A percentile compares a stretch with the other conserved stretches of the same genome.
These are phyloP conservation scores for Martes martes DNA, from an alignment of 2,113 vertebrate species.

Conservation along the genomic window DNA sequence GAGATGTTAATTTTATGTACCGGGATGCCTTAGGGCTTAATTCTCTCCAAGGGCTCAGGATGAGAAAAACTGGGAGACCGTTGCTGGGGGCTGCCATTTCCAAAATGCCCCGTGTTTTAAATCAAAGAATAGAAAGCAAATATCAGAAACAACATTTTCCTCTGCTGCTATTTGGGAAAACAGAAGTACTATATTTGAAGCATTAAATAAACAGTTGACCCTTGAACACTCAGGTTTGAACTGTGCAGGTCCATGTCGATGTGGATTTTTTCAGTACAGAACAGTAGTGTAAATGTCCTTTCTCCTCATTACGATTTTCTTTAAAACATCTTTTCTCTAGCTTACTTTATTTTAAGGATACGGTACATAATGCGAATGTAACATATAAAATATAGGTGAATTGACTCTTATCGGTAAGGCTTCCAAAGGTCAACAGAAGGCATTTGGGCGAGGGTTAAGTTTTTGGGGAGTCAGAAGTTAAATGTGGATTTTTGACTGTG, in stretches of 20 bases:
- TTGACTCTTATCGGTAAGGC: background rate
- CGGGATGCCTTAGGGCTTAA: background rate
- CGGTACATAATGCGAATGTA: background rate
- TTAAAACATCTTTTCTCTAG: background rate
- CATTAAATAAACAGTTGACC: background rate
- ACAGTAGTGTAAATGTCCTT: background rate
- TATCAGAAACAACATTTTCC: background rate
- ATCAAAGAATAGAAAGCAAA: background rate
- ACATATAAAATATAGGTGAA: background rate
- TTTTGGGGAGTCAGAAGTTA: background rate
- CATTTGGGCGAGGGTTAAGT: background rate
- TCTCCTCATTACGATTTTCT: background rate
- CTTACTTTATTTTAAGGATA: background rate
- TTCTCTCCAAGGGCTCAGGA: background rate
- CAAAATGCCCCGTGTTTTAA: background rate
- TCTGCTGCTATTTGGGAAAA: background rate
- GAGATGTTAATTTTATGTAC: fast-evolving
- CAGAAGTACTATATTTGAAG: background rate
- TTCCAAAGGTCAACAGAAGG: background rate
- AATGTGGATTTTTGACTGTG: background rate
- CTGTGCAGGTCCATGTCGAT: background rate
- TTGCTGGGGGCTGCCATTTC: background rate
- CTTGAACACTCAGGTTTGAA: background rate
- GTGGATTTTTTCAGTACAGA: background rate
- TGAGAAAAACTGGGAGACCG: background rate